Base-by-base conservation (phyloP, 2,113 vertebrate species). In the Pluvianellus socialis region DNA sequence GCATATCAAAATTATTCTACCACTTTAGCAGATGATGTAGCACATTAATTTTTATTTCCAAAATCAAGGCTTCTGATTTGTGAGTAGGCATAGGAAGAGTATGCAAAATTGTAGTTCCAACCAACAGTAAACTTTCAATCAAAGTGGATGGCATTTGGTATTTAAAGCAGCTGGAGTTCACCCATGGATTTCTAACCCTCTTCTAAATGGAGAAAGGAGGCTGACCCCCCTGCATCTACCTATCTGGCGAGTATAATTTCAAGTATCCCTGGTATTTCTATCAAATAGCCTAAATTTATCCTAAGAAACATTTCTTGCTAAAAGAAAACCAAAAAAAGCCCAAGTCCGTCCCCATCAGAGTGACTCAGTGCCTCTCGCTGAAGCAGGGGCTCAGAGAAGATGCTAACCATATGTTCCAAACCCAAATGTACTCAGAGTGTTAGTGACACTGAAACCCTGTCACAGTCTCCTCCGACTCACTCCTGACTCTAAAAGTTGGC, bases 401-500 rank as follows among this genome's bases (percentile, higher is more conserved):
- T 33, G 47, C 61, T 13, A 24, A 30, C 62, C 56, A 0, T 6
- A n/a, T 49, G 61, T 19, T 82, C 61, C 75, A 12, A 35, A 30
- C 10, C 1, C 16, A 52, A 62, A 58, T 0, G 12, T 9, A 28
- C 14, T 38, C 5, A 0, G 65, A 9, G 52, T 1, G 14, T 6
- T 21, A 22, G 61, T 13, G 40, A 49, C 62, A 33, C 68, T 2
- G 5, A 53, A 75, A 72, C 80, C 90, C 79, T 2, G 15, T 19
- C 92, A 6, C 2, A 24, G 67, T 7, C 40, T 32, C 75, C 40
- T 40, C 71, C 9, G 7, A 10, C 38, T n/a, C 61, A 1, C 45
- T 82, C 52, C 62, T 14, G 49, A 10, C 76, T 68, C 80, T 4
- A 19, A 15, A 47, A 76, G 26, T 4, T 33, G 77, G 44, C 49